Evolutionary conservation across 2,113 vertebrate species (phyloP).

Genomic region (Chinchilla lanigera): DNA sequence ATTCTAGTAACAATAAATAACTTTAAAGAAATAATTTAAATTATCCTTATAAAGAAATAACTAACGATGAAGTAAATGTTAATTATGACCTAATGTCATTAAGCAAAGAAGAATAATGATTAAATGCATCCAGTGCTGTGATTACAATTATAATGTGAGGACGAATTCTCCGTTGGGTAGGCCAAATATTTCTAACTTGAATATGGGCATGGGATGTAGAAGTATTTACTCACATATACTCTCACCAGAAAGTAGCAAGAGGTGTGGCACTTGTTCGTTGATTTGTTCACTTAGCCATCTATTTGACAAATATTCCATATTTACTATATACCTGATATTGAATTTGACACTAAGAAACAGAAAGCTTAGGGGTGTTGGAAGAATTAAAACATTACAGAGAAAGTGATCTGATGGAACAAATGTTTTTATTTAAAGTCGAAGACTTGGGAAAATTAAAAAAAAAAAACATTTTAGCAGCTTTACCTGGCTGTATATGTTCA

Average conservation of each 20-base stretch:
- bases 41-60: constrained; percentile 30
- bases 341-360: not conserved
- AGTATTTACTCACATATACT: constrained; percentile 17
- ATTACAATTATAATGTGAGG: not conserved
- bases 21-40: not conserved
- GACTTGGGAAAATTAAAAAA: not conserved
- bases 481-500: not conserved
- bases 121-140: not conserved
- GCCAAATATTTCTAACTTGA: not conserved
- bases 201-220: not conserved
- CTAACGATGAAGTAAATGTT: not conserved
- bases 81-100: not conserved
- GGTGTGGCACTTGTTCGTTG: not conserved
- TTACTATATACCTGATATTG: not conserved
- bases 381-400: not conserved
- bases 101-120: not conserved
- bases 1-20: constrained; percentile 23
- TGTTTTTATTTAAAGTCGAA: constrained; percentile 38
- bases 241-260: constrained; percentile 14
- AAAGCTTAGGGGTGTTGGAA: not conserved
- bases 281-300: not conserved
- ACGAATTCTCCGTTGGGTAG: not conserved
- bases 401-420: constrained; percentile 13
- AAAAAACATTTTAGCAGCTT: constrained; percentile 25
- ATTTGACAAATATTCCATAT: constrained; percentile 8